Evolutionary conservation across 2,113 vertebrate species (phyloP).

Genomic region (Ptyas mucosa): DNA sequence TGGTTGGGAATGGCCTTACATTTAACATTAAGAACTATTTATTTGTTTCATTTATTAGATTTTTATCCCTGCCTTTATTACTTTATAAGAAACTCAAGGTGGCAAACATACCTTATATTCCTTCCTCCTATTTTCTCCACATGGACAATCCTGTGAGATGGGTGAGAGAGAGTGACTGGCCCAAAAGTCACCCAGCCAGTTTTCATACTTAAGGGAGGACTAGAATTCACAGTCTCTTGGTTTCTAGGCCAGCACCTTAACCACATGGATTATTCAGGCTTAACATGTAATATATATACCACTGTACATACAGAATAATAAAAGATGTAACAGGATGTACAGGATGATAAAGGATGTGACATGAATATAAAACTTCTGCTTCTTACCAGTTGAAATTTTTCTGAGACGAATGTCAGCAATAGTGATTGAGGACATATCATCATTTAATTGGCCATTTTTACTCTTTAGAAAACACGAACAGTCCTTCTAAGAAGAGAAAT

Average conservation of each 20-base stretch:
- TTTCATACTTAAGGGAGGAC: background rate
- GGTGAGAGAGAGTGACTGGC: too few relatives aligned
- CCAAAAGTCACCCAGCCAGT: background rate
- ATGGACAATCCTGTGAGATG: too few relatives aligned
- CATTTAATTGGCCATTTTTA: background rate
- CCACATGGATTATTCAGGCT: background rate
- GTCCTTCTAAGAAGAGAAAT: background rate
- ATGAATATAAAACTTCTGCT: background rate
- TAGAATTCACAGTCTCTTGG: background rate
- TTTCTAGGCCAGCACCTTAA: background rate
- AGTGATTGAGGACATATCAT: background rate
- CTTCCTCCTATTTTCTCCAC: too few relatives aligned
- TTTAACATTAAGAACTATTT: background rate
- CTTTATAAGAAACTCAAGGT: too few relatives aligned
- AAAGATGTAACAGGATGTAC: background rate
- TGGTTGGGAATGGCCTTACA: background rate
- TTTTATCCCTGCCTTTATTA: background rate
- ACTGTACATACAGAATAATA: background rate
- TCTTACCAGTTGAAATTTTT: background rate
- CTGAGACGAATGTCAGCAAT: background rate
- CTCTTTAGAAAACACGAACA: background rate
- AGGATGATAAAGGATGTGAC: background rate
- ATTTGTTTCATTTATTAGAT: background rate
- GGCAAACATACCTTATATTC: too few relatives aligned
- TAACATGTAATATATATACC: background rate